Percentiles rank a stretch among this genome's conserved stretches.
These are phyloP conservation scores for Torymus auratus DNA, from an alignment of 2,888 invertebrate genomes.

Conservation along the genomic window DNA sequence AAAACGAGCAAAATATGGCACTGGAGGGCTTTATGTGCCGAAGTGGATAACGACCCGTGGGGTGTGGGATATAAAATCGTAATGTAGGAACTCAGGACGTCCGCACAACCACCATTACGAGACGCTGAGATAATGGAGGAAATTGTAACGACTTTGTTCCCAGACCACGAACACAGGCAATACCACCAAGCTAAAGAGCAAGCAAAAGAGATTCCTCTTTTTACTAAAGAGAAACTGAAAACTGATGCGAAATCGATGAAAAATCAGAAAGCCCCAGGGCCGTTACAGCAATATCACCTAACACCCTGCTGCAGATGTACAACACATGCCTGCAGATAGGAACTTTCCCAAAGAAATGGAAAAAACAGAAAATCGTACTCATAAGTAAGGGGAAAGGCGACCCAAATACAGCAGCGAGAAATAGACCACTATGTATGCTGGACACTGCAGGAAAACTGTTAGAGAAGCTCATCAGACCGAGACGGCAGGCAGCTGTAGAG, in stretches of 20 bases:
- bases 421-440: conserved; percentile 1
- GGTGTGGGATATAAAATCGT: background rate
- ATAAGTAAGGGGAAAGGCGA: background rate
- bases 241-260: background rate
- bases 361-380: background rate
- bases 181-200: background rate
- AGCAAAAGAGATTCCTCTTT: background rate
- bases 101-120: background rate
- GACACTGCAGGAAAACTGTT: background rate
- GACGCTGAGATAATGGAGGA: background rate
- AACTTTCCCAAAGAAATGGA: background rate
- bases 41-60: background rate
- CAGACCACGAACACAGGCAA: background rate
- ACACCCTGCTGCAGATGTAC: background rate
- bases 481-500: background rate
- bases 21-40: too few relatives aligned
- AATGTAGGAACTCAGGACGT: background rate
- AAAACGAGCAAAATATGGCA: too few relatives aligned
- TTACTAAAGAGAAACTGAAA: background rate
- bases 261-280: conserved; percentile 1
- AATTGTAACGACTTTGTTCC: background rate
- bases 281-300: background rate
- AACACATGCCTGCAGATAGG: background rate
- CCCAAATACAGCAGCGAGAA: background rate
- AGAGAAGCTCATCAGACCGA: background rate